Conservation (phyloP, 2,888 invertebrate species). For the Morpho helenor region DNA sequence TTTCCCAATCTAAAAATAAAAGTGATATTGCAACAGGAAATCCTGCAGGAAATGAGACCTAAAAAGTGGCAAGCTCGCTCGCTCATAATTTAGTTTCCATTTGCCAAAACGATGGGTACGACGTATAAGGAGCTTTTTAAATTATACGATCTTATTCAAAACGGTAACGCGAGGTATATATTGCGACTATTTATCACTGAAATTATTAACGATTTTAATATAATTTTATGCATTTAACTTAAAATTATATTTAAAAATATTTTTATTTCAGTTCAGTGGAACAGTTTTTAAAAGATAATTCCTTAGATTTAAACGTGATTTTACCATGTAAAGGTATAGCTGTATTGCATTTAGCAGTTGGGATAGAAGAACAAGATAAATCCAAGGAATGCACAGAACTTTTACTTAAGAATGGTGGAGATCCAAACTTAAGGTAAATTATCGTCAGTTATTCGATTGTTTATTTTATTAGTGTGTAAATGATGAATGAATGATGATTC, state of each 20-base stretch:
- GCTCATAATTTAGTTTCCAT: slow-evolving; percentile 43
- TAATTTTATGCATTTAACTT: not conserved
- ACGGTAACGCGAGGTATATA: slow-evolving; percentile 78
- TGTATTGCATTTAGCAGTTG: slow-evolving; percentile 87
- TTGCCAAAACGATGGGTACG: slow-evolving; percentile 58
- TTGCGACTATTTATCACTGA: slow-evolving; percentile 4
- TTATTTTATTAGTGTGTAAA: no score
- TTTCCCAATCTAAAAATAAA: slow-evolving; percentile 38
- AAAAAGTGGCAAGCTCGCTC: slow-evolving; percentile 47
- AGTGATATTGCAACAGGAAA: slow-evolving; percentile 52
- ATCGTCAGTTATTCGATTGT: no score
- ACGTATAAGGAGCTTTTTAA: slow-evolving; percentile 68
- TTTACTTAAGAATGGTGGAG: slow-evolving; percentile 83
- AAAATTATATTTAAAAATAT: slow-evolving; percentile 8
- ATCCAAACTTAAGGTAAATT: slow-evolving; percentile 84
- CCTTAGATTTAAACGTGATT: slow-evolving; percentile 83
- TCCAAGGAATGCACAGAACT: slow-evolving; percentile 81
- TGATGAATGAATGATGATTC: no score
- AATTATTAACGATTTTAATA: not conserved
- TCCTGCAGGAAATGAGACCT: slow-evolving; percentile 63
- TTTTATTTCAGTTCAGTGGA: slow-evolving; percentile 62
- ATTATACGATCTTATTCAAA: slow-evolving; percentile 82
- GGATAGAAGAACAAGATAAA: slow-evolving; percentile 82
- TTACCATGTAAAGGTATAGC: slow-evolving; percentile 85
- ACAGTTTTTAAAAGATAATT: slow-evolving; percentile 55